These are phyloP conservation scores for Bhutanitis thaidina DNA, from an alignment of 2,888 invertebrate genomes.

Conservation along the genomic window DNA sequence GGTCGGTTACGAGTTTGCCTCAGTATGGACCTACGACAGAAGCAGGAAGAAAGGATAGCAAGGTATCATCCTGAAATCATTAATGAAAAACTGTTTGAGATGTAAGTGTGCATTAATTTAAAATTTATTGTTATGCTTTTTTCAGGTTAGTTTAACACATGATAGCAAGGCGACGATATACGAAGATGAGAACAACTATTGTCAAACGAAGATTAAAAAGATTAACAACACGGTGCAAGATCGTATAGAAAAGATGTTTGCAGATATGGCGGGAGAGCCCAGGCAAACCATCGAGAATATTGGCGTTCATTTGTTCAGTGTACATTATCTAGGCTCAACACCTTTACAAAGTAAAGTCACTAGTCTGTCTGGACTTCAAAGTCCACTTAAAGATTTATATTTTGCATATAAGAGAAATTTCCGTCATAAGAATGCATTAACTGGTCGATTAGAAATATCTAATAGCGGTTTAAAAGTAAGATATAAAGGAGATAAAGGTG, in stretches of 20 bases:
- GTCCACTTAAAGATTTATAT: constrained; percentile 87
- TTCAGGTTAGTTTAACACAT: constrained; percentile 55
- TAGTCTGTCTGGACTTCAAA: constrained; percentile 89
- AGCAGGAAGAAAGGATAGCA: constrained; percentile 54
- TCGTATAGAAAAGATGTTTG: constrained; percentile 92
- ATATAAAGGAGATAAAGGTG: constrained; percentile 82
- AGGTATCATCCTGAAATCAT: constrained; percentile 33
- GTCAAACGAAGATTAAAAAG: constrained; percentile 57
- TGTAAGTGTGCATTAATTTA: no score
- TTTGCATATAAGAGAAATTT: constrained; percentile 79
- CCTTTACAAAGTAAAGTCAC: constrained; percentile 89
- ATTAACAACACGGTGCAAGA: constrained; percentile 88
- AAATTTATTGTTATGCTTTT: constrained; percentile 16
- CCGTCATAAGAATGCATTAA: constrained; percentile 73
- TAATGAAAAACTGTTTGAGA: no score
- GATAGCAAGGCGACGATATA: constrained; percentile 55
- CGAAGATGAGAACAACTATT: constrained; percentile 67
- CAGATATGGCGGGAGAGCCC: constrained; percentile 83
- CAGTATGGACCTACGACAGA: constrained; percentile 48
- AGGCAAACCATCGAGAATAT: constrained; percentile 71
- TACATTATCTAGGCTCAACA: constrained; percentile 91
- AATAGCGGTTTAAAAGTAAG: constrained; percentile 86
- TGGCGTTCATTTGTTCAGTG: constrained; percentile 82
- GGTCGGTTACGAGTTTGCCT: constrained; percentile 77
- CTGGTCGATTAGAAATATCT: constrained; percentile 84